Base-by-base conservation (phyloP, 2,113 vertebrate species). In the Trinectes maculatus region DNA sequence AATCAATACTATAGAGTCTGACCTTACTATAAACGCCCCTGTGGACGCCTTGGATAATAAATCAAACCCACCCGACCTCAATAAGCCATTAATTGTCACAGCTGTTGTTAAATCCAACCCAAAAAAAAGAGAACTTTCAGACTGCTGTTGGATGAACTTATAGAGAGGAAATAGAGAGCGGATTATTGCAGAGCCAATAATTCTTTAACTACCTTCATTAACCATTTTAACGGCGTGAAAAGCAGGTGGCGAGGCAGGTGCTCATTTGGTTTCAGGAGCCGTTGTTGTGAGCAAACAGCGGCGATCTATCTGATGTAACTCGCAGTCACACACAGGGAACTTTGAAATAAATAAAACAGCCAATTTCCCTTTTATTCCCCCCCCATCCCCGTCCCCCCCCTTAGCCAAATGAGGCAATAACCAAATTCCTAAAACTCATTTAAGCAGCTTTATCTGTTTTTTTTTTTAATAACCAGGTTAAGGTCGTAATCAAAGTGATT, bases 1-100 rank as follows among this genome's bases (percentile, higher is more conserved):
- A 67, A 66, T 72, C 62, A 62, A 60, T 75, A 53, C 25, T 18
- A 48, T 10, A 13, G 37, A 31, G 6, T 37, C 65, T 44, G 47
- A 77, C 66, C 21, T 42, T 37, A 18, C 42, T 61, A 52, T 57
- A 40, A 61, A 69, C 37, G 12, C n/a, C 15, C 24, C 48, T 7
- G 43, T 49, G 48, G 54, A 51, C 5, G 10, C 39, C 9, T 52
- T 21, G 13, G 36, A 28, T 13, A 53, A 48, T 65, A 59, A 65
- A 48, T 70, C 46, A 69, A 71, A 1, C 10, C 22, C 58, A 15
- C 21, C 6, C 39, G 7, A 40, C n/a, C 39, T 16, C 29, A 31
- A n/a, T 18, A 15, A 21, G 34, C 15, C 44, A 68, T 63, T 37
- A 18, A 69, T 43, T n/a, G 34, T 65, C 6, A 1, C 11, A 28